Conservation (phyloP, 2,797 vertebrate species). For the Avahi laniger region DNA sequence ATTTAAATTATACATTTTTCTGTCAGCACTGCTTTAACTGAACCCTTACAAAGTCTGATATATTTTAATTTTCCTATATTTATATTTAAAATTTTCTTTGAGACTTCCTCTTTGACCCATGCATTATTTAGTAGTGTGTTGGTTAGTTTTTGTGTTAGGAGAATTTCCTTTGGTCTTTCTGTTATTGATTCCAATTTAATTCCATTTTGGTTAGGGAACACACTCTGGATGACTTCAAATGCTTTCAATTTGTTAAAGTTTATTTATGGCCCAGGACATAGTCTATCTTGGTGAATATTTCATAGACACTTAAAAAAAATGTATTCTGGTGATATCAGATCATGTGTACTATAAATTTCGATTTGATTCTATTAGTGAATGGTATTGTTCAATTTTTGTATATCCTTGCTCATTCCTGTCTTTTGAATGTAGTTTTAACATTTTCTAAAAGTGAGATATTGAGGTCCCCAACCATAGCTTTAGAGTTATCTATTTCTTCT, state of each 20-base stretch:
- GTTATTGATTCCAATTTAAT: not conserved
- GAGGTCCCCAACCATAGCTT: not conserved
- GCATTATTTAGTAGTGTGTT: not conserved
- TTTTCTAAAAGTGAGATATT: not conserved
- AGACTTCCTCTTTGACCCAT: not conserved
- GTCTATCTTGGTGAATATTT: not conserved
- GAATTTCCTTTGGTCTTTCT: not conserved
- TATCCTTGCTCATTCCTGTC: not conserved
- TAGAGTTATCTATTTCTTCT: not conserved
- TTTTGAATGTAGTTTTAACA: not conserved
- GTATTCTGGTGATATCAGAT: not conserved
- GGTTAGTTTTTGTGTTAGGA: not conserved
- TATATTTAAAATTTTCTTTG: not conserved
- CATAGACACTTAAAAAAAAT: not conserved
- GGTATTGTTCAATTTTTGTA: not conserved
- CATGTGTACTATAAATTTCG: not conserved
- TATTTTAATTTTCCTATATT: not conserved
- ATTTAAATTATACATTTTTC: not conserved
- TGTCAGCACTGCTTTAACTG: not conserved
- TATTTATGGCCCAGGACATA: not conserved
- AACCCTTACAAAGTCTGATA: not conserved
- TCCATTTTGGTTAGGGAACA: not conserved
- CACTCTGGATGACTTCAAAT: not conserved
- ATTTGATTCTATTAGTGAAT: not conserved
- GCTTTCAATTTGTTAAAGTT: not conserved